Evolutionary conservation across 2,797 vertebrate species (phyloP).

Genomic region (Tragelaphus eurycerus): DNA sequence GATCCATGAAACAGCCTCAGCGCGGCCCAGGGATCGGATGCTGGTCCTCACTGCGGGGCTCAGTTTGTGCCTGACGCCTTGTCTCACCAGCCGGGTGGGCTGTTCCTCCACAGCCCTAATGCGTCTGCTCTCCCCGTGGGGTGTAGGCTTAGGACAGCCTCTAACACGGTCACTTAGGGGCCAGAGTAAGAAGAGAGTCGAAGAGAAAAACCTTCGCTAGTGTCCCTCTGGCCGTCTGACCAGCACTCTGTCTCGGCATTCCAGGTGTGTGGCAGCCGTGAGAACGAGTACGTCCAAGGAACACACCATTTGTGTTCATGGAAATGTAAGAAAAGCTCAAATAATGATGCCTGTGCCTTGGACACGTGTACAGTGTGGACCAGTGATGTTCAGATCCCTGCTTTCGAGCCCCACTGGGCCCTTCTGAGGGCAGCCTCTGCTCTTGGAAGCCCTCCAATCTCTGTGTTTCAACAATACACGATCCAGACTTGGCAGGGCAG

Average conservation of each 20-base stretch:
- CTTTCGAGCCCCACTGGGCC: not conserved
- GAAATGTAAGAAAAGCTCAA: not conserved
- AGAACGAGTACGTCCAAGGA: not conserved
- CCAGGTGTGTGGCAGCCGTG: not conserved
- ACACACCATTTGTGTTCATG: not conserved
- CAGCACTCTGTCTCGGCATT: not conserved
- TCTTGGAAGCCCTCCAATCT: not conserved
- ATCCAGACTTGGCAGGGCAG: not conserved
- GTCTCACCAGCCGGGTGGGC: not conserved
- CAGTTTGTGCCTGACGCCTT: not conserved
- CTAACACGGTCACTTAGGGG: not conserved
- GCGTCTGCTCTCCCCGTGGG: not conserved
- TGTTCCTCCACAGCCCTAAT: not conserved
- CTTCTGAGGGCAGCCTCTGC: not conserved
- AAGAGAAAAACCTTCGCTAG: not conserved
- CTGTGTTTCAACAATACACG: not conserved
- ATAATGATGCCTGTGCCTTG: not conserved
- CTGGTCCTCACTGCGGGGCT: not conserved
- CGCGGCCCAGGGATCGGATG: not conserved
- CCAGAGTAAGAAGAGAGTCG: not conserved
- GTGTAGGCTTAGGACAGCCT: not conserved
- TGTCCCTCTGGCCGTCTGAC: not conserved
- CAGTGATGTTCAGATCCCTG: not conserved
- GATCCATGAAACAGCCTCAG: not conserved
- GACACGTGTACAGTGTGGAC: not conserved